Base-by-base conservation (phyloP, 1,140 invertebrate species). In the Bombyx mandarina region DNA sequence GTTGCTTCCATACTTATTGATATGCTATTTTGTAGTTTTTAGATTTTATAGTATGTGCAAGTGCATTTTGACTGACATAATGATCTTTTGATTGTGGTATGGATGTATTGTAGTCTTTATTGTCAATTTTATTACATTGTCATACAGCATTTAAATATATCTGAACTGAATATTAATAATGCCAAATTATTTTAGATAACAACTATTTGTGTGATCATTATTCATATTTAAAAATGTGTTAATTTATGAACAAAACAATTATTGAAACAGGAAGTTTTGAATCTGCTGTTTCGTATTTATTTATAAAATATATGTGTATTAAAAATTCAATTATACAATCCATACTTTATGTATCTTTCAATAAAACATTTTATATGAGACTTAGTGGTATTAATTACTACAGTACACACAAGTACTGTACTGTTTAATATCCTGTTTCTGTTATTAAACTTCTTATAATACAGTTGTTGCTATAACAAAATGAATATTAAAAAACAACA, bases 311-410 rank as follows among this genome's bases (percentile, higher is more conserved):
- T 69, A 67, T 77, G 66, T 78, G 68, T 35, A 35, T 35, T 35
- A 35, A 35, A 35, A 35, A 75, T 74, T 80, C 69, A 76, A 75
- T 69, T 77, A 79, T 80, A 74, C 71, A 80, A 82, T 81, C 73
- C 67, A 73, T 76, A 79, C 68, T 70, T 70, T 79, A 82, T 83
- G 79, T 86, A 84, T 82, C 75, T 73, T 76, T 51, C 42, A 51
- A 51, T 79, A 82, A 84, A 86, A 84, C 81, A 82, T 86, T 85
- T 86, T 86, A 86, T 85, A 86, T 86, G 82, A 83, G 79, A 86
- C 80, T 85, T 84, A 79, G 44, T 62, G 53, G 62, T 71, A 75
- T 76, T 76, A 65, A 69, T 71, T 75, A 35, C 26, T 35, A 35
- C 26, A 35, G 26, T 35, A 35, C 26, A 35, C 4, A 35, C 4